Percentiles rank a stretch among this genome's conserved stretches.
These are phyloP conservation scores for Diarsia dahlii DNA, from an alignment of 2,888 invertebrate genomes.

Conservation along the genomic window DNA sequence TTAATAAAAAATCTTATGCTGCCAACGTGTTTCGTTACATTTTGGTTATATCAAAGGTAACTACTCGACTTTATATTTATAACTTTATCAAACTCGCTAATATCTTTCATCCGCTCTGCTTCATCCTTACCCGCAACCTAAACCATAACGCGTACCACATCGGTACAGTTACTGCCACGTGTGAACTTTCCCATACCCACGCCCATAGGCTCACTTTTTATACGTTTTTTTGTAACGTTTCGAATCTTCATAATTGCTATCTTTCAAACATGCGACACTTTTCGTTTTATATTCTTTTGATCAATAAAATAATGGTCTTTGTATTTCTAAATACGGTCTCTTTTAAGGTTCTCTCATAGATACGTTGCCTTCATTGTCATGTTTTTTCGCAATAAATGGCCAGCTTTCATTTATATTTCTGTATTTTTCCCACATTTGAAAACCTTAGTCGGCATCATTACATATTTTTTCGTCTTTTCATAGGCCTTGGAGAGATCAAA, in stretches of 20 bases:
- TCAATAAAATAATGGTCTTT: conserved; percentile 34
- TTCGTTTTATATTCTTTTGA: conserved; percentile 59
- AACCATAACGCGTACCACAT: conserved; percentile 71
- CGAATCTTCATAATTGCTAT: conserved; percentile 75
- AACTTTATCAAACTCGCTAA: conserved; percentile 14
- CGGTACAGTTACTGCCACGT: conserved; percentile 85
- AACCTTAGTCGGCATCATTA: neutral
- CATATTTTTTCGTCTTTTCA: neutral
- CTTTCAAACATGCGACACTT: conserved; percentile 71
- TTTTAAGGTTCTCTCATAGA: conserved; percentile 27
- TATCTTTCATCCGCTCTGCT: conserved; percentile 63
- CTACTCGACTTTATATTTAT: no score
- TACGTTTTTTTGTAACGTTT: conserved; percentile 81
- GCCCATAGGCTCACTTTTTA: conserved; percentile 79
- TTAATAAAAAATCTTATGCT: no score
- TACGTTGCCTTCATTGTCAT: conserved; percentile 19
- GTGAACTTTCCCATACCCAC: conserved; percentile 91
- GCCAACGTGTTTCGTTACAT: no score
- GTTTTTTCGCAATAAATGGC: conserved; percentile 10
- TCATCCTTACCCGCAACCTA: conserved; percentile 54
- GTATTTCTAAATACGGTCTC: conserved; percentile 5
- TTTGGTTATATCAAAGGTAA: no score
- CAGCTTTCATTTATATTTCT: conserved; percentile 44
- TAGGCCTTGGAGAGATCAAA: conserved; percentile 4
- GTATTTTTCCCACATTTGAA: conserved; percentile 36